A percentile compares a stretch with the other conserved stretches of the same genome.
phyloP scores from a whole-genome alignment of 2,797 vertebrate genomes.

The Acridotheres tristis region DNA sequence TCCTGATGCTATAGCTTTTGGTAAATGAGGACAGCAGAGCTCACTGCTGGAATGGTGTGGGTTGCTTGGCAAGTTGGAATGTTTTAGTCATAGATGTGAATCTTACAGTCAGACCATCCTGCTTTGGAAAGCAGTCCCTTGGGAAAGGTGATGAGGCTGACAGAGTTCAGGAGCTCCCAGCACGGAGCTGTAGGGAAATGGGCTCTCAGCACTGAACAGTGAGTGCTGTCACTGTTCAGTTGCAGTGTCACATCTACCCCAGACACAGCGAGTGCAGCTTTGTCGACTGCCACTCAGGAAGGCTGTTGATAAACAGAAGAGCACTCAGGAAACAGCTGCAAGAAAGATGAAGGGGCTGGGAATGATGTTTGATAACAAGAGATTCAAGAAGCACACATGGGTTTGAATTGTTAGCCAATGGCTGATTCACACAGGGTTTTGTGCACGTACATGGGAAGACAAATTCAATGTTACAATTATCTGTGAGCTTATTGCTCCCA shows the following conservation, averaged over 20 bases:
- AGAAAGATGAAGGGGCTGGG: conserved; percentile 4
- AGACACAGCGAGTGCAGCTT: not conserved
- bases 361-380: not conserved
- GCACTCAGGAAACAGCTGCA: conserved; percentile 22
- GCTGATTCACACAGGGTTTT: not conserved
- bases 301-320: conserved; percentile 30
- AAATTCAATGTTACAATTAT: not conserved
- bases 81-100: not conserved
- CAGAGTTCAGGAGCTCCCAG: not conserved
- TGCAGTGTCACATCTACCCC: not conserved
- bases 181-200: not conserved
- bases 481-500: not conserved
- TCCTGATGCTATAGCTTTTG: not conserved
- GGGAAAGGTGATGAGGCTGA: not conserved
- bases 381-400: not conserved
- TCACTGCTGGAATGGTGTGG: not conserved
- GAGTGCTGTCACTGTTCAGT: not conserved
- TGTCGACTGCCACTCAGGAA: not conserved
- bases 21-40: not conserved
- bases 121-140: not conserved
- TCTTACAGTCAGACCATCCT: not conserved
- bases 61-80: not conserved
- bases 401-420: not conserved
- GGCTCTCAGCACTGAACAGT: not conserved
- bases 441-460: rapidly evolving